Conservation (phyloP, 2,888 invertebrate species). For the Octodonta nipae region DNA sequence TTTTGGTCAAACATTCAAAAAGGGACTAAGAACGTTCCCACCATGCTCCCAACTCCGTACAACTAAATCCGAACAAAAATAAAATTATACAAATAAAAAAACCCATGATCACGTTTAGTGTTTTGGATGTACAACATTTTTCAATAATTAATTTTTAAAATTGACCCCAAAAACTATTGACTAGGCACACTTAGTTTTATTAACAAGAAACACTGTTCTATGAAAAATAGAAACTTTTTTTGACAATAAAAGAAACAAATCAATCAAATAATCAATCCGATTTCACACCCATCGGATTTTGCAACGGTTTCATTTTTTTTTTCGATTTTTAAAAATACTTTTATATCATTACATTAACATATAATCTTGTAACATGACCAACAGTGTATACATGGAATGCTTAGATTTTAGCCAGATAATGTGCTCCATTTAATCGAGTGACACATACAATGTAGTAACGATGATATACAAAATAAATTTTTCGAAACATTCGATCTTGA, state of each 20-base stretch:
- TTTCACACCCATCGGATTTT: conserved; percentile 21
- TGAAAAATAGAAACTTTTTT: conserved; percentile 39
- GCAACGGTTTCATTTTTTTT: conserved; percentile 30
- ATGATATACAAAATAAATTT: conserved; percentile 35
- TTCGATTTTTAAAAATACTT: conserved; percentile 37
- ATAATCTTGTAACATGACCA: conserved; percentile 39
- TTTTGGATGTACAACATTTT: conserved; percentile 11
- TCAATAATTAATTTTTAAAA: conserved; percentile 22
- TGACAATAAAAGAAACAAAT: conserved; percentile 37
- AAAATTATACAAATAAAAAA: too few species aligned
- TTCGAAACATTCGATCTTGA: conserved; percentile 28
- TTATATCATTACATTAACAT: conserved; percentile 36
- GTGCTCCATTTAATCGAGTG: conserved; percentile 36
- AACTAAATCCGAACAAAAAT: too few species aligned
- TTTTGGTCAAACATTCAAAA: conserved; percentile 12
- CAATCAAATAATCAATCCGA: conserved; percentile 31
- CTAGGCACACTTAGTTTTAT: conserved; percentile 51
- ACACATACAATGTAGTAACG: conserved; percentile 25
- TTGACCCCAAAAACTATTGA: conserved; percentile 52
- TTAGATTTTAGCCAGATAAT: conserved; percentile 34
- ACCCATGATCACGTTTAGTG: conserved; percentile 7
- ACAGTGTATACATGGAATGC: conserved; percentile 39
- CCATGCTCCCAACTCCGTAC: too few species aligned
- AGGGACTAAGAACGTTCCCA: conserved; percentile 7
- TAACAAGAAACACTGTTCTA: conserved; percentile 45